phyloP scores from a whole-genome alignment of 2,797 vertebrate genomes.

The Novumbra hubbsi region DNA sequence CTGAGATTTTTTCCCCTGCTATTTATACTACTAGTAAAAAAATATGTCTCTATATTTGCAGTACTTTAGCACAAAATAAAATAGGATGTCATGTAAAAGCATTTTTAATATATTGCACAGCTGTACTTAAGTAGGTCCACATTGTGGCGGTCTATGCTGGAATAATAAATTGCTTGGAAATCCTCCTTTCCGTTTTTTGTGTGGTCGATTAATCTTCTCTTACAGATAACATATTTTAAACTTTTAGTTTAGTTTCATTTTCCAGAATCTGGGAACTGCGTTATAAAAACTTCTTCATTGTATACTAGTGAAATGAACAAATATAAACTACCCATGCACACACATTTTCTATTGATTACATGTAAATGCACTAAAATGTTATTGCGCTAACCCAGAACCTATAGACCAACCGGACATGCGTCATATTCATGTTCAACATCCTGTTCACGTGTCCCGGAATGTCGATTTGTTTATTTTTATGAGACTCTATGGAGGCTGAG shows the following conservation, averaged over 20 bases:
- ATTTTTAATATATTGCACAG: constrained; percentile 40
- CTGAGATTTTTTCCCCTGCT: constrained; percentile 42
- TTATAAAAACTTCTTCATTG: not conserved
- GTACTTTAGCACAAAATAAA: constrained; percentile 46
- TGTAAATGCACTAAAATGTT: no score
- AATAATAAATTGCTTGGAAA: constrained; percentile 54
- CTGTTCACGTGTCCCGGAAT: constrained; percentile 20
- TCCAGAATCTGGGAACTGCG: not conserved
- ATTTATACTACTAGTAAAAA: constrained; percentile 53
- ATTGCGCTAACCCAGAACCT: no score
- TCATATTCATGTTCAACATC: not conserved
- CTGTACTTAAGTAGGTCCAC: constrained; percentile 35
- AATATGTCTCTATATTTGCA: constrained; percentile 40
- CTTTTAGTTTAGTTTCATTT: not conserved
- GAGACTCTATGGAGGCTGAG: constrained; percentile 47
- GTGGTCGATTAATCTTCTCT: not conserved
- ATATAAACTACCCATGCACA: not conserved
- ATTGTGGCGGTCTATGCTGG: constrained; percentile 36
- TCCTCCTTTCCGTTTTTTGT: not conserved
- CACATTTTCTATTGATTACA: not conserved
- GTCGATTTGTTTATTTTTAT: not conserved
- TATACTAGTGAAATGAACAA: not conserved
- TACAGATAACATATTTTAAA: not conserved
- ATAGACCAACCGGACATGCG: constrained; percentile 10
- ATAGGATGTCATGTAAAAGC: constrained; percentile 55